These are phyloP conservation scores for Gracilinanus agilis DNA, from an alignment of 2,113 vertebrate species.

Conservation along the genomic window DNA sequence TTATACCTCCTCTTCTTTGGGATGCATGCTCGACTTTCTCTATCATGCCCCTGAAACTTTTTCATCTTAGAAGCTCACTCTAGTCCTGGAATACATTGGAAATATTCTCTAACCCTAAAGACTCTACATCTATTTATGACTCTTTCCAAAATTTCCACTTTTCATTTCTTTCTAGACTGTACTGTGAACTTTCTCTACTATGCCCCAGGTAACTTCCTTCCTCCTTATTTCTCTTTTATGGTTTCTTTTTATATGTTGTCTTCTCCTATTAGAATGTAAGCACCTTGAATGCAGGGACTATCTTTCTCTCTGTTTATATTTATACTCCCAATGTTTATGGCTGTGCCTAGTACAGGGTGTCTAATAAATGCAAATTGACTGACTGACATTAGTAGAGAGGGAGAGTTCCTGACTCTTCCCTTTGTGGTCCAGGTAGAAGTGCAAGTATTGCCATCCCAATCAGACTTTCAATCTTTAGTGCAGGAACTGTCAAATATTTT, in stretches of 20 bases:
- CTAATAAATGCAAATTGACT: background rate
- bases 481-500: background rate
- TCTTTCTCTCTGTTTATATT: background rate
- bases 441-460: background rate
- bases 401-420: background rate
- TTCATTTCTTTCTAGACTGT: background rate
- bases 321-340: background rate
- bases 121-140: background rate
- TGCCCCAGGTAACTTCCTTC: background rate
- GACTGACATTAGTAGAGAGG: background rate
- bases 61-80: background rate
- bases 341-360: background rate
- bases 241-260: background rate
- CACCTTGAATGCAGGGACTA: background rate
- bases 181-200: background rate
- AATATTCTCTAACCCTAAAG: background rate
- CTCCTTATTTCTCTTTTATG: background rate
- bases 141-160: background rate
- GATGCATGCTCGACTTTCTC: background rate
- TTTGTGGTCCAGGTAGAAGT: background rate
- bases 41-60: background rate
- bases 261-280: background rate
- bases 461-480: background rate
- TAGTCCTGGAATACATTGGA: background rate
- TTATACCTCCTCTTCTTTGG: background rate